These are phyloP conservation scores for Acromyrmex heyeri DNA, from an alignment of 1,140 invertebrate species.

Conservation along the genomic window DNA sequence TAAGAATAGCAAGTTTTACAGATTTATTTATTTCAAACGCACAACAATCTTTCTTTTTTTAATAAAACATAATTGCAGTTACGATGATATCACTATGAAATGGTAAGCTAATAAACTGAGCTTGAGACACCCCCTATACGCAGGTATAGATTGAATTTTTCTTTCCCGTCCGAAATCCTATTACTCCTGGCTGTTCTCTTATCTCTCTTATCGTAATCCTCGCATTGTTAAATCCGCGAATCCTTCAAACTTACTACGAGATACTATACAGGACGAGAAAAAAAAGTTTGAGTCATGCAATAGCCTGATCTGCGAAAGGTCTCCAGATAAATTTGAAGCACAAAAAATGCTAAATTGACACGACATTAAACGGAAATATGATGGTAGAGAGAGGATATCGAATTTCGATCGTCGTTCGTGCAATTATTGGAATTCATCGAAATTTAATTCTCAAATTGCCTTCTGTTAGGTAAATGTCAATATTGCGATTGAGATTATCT, in stretches of 20 bases:
- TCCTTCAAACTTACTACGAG: conserved; percentile 5
- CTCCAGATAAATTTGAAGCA: conserved; percentile 6
- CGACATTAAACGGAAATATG: conserved; percentile 27
- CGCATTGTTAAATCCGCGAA: conserved; percentile 43
- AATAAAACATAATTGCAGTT: neutral
- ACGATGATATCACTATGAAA: neutral
- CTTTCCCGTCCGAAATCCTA: conserved; percentile 43
- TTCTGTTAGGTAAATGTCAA: conserved; percentile 44
- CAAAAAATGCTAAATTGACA: conserved; percentile 37
- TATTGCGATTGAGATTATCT: conserved; percentile 52
- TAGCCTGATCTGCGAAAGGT: neutral
- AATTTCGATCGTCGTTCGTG: conserved; percentile 35
- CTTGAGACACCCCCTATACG: neutral
- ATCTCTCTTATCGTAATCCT: conserved; percentile 59
- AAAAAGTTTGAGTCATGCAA: neutral
- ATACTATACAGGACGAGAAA: neutral
- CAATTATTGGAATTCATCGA: conserved; percentile 47
- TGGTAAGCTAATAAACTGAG: neutral
- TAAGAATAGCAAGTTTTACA: neutral
- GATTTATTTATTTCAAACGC: no score
- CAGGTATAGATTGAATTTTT: conserved; percentile 47
- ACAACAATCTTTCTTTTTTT: neutral
- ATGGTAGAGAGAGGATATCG: conserved; percentile 29
- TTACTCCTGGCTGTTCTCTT: conserved; percentile 34
- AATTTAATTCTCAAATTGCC: conserved; percentile 51